A percentile compares a stretch with the other conserved stretches of the same genome.
Conservation (phyloP, 35 echinoderm and acorn worm species). For the Apostichopus parvimensis region DNA sequence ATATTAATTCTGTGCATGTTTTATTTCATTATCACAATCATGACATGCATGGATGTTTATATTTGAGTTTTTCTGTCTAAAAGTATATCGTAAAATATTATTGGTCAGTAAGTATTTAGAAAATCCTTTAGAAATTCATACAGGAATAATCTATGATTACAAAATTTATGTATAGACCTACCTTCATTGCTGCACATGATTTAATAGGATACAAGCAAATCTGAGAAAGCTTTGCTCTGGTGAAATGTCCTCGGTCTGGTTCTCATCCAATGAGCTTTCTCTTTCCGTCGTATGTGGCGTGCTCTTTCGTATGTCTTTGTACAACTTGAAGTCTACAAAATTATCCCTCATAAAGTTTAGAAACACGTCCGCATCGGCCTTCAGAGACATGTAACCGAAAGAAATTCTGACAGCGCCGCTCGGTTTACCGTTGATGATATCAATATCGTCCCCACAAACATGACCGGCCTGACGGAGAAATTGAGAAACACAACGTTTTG, state of each 20-base stretch:
- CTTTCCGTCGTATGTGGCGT: background rate
- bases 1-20: too few species aligned
- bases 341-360: slow-evolving; percentile 64
- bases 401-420: slow-evolving; percentile 92
- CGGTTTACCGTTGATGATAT: slow-evolving; percentile 85
- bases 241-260: background rate
- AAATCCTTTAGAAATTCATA: too few species aligned
- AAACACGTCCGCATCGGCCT: slow-evolving; percentile 73
- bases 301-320: background rate
- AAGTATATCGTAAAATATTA: too few species aligned
- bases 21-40: too few species aligned
- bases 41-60: too few species aligned
- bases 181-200: slow-evolving; percentile 95
- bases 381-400: slow-evolving; percentile 95
- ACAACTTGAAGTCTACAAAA: slow-evolving; percentile 52
- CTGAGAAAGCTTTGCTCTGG: slow-evolving; percentile 45
- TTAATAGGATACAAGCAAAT: slow-evolving; percentile 96
- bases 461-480: slow-evolving; percentile 76
- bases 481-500: background rate
- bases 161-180: background rate
- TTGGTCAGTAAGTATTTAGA: too few species aligned
- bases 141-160: too few species aligned
- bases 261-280: too few species aligned
- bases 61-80: too few species aligned
- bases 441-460: slow-evolving; percentile 91